phyloP scores from a whole-genome alignment of 2,113 vertebrate genomes.

The Eira barbara region DNA sequence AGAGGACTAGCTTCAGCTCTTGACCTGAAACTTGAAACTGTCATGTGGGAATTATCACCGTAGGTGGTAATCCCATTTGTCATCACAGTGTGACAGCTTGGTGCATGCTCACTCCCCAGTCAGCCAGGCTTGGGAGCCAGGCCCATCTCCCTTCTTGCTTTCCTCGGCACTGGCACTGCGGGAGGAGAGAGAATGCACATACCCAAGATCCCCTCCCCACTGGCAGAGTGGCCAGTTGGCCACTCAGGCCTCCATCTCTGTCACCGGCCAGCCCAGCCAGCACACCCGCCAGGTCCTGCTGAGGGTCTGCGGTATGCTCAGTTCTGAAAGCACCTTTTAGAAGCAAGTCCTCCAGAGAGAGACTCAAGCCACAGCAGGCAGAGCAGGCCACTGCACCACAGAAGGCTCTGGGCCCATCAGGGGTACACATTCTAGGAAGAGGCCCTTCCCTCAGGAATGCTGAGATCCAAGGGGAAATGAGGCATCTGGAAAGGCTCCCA shows the following conservation, averaged over 20 bases:
- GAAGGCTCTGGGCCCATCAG: no score
- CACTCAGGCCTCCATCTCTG: neutral
- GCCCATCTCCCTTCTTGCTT: neutral
- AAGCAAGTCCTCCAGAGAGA: neutral
- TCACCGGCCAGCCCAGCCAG: neutral
- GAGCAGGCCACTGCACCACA: accelerated
- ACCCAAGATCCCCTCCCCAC: neutral
- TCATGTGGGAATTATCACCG: slow-evolving; percentile 47
- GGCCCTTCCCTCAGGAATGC: neutral
- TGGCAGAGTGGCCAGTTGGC: neutral
- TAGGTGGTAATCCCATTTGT: slow-evolving; percentile 59
- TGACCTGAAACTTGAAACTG: slow-evolving; percentile 59
- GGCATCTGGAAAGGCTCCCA: neutral
- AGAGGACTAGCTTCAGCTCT: neutral
- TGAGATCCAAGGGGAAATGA: neutral
- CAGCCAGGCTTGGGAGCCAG: neutral
- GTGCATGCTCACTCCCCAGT: neutral
- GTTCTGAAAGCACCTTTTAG: neutral
- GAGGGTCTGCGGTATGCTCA: neutral
- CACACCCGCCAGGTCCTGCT: neutral
- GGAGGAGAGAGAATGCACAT: neutral
- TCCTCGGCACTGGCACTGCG: accelerated
- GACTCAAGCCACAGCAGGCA: no score
- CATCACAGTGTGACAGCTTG: neutral
- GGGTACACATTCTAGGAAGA: neutral